A percentile compares a stretch with the other conserved stretches of the same genome.
Evolutionary conservation across 2,113 vertebrate genomes (phyloP).

Genomic region (Sus scrofa): T2T-Sscrofa CM000812.6:88484001-88484500

Average conservation of each 20-base stretch:
- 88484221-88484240: no score
- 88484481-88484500: background rate
- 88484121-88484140: background rate
- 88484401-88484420: background rate
- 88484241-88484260: background rate
- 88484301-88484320: background rate
- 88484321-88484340: background rate
- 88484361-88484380: background rate
- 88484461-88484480: background rate
- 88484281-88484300: background rate
- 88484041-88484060: background rate
- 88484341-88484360: rapidly evolving
- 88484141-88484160: background rate
- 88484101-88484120: background rate
- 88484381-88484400: background rate
- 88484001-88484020: background rate
- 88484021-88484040: background rate
- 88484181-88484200: no score
- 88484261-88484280: background rate
- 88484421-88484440: background rate
- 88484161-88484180: rapidly evolving
- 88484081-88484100: background rate
- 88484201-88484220: background rate
- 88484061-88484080: background rate
- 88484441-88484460: background rate